phyloP scores from a whole-genome alignment of 2,888 invertebrate species.

The Nudaria mundana region DNA sequence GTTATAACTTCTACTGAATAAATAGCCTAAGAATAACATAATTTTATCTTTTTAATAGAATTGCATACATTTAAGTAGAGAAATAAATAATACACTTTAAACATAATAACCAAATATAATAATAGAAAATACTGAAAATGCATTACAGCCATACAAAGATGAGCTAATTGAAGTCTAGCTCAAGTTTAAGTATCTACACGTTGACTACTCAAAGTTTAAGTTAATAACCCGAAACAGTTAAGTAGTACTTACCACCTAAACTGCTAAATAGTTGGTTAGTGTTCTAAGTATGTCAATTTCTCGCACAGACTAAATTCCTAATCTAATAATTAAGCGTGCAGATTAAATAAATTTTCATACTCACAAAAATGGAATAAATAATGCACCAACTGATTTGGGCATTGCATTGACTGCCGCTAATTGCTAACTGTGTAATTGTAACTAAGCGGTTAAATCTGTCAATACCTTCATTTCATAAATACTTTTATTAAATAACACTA shows the following conservation, averaged over 20 bases:
- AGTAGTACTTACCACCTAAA: neutral
- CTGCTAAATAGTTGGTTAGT: too few species aligned
- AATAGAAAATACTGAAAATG: slow-evolving; percentile 8
- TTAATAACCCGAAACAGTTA: too few species aligned
- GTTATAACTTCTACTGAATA: neutral
- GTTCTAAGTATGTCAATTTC: slow-evolving; percentile 28
- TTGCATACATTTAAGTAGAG: neutral
- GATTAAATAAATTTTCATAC: slow-evolving; percentile 8
- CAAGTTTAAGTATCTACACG: neutral
- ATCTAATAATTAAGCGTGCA: slow-evolving; percentile 22
- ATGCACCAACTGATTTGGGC: slow-evolving; percentile 6
- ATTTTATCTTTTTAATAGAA: neutral
- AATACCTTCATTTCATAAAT: neutral
- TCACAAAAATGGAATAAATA: slow-evolving; percentile 17
- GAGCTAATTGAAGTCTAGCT: neutral
- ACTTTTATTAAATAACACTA: neutral
- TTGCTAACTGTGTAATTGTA: slow-evolving; percentile 7
- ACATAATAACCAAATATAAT: slow-evolving; percentile 1
- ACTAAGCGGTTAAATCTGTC: neutral
- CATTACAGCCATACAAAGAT: slow-evolving; percentile 1
- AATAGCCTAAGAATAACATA: neutral
- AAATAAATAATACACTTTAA: neutral
- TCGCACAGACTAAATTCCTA: slow-evolving; percentile 22
- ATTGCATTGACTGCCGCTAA: slow-evolving; percentile 5
- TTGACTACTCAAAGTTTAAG: neutral